Conservation (phyloP, 2,888 invertebrate genomes). For the Callyntrura sp. region DNA sequence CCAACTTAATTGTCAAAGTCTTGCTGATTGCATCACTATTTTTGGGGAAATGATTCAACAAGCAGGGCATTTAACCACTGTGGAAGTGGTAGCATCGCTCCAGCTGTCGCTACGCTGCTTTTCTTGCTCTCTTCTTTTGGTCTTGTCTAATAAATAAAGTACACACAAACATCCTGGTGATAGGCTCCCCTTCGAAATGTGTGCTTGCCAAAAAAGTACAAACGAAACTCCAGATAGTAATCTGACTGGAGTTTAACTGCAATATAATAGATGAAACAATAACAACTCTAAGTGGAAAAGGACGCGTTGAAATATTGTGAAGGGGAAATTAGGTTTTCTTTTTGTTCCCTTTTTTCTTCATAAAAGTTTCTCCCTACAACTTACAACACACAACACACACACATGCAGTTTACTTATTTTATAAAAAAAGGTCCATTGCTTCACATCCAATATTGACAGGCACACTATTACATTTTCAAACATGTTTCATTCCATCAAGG, state of each 20-base stretch:
- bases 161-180: not conserved
- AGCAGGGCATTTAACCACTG: slow-evolving; percentile 12
- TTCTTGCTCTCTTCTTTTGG: not conserved
- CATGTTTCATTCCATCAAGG: slow-evolving; percentile 67
- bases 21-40: slow-evolving; percentile 28
- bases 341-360: not conserved
- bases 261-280: not conserved
- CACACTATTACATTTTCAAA: slow-evolving; percentile 75
- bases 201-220: slow-evolving; percentile 39
- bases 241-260: slow-evolving; percentile 3
- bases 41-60: slow-evolving; percentile 50
- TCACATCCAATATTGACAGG: slow-evolving; percentile 76
- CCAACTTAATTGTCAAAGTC: slow-evolving; percentile 73
- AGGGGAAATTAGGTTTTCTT: slow-evolving; percentile 40
- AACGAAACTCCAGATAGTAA: not conserved
- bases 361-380: not conserved
- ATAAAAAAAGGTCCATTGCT: slow-evolving; percentile 53
- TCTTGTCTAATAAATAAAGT: slow-evolving; percentile 18
- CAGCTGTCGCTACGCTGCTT: not conserved
- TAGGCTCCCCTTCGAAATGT: not conserved
- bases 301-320: slow-evolving; percentile 24
- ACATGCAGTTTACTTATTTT: not conserved
- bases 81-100: not conserved
- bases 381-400: not conserved
- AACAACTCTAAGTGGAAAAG: not conserved